Percentiles rank a stretch among this genome's conserved stretches.
These are phyloP conservation scores for Ceratina australensis DNA, from an alignment of 1,140 invertebrate species.

Conservation along the genomic window DNA sequence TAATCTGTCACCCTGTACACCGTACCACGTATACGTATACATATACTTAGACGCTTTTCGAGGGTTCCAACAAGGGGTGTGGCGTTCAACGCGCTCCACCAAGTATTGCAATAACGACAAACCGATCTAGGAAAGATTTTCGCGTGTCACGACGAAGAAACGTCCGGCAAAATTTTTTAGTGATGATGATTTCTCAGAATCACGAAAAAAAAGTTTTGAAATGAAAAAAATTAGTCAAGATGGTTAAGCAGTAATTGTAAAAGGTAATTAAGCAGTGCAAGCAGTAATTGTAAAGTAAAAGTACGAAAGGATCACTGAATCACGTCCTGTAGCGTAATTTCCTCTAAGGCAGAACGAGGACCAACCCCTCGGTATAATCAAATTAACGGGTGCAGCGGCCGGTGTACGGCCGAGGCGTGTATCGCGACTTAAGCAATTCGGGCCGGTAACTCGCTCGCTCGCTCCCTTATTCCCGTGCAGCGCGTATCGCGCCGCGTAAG, in stretches of 20 bases:
- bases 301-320: neutral
- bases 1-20: constrained; percentile 69
- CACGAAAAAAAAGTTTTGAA: no score
- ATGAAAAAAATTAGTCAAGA: neutral
- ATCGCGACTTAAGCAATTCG: constrained; percentile 9
- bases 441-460: constrained; percentile 25
- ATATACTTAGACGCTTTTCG: constrained; percentile 6
- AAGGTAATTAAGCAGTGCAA: no score
- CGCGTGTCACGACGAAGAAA: constrained; percentile 19
- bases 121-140: constrained; percentile 37
- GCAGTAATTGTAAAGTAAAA: no score
- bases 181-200: no score
- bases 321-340: neutral
- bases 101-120: constrained; percentile 50
- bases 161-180: neutral
- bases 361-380: constrained; percentile 8
- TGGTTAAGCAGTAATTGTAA: no score
- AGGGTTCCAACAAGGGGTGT: neutral
- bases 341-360: neutral
- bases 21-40: constrained; percentile 19
- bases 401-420: neutral
- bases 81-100: constrained; percentile 43
- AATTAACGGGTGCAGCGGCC: constrained; percentile 16
- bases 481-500: constrained; percentile 49
- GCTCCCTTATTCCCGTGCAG: neutral